Percentiles rank a stretch among this genome's conserved stretches.
Evolutionary conservation across 2,888 invertebrate genomes (phyloP).

Genomic region (Drosophila leonis): DNA sequence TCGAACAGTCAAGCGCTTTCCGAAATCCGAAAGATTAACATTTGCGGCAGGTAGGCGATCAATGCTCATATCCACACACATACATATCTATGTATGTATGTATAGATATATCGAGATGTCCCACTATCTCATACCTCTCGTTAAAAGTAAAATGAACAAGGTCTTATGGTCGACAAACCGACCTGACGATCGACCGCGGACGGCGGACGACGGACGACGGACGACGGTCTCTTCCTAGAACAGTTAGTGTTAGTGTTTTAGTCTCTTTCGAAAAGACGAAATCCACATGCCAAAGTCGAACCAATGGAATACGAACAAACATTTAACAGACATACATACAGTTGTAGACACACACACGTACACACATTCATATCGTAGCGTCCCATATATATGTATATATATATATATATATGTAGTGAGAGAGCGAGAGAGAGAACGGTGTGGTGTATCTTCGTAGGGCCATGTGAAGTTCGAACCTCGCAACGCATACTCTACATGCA

Average conservation of each 20-base stretch:
- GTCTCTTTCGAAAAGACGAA: constrained; percentile 30
- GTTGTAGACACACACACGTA: constrained; percentile 4
- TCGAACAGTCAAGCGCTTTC: background rate
- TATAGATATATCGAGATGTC: constrained; percentile 5
- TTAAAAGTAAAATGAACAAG: constrained; percentile 29
- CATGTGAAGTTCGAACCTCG: constrained; percentile 20
- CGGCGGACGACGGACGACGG: no score
- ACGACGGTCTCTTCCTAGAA: constrained; percentile 44
- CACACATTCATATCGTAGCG: background rate
- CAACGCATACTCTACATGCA: constrained; percentile 7
- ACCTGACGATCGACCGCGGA: constrained; percentile 18
- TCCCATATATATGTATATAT: background rate
- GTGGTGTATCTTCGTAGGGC: constrained; percentile 16
- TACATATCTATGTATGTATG: background rate
- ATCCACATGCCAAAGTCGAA: constrained; percentile 21
- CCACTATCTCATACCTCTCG: constrained; percentile 5
- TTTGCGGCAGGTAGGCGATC: constrained; percentile 7
- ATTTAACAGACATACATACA: constrained; percentile 3
- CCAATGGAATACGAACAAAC: constrained; percentile 20
- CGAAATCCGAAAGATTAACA: background rate
- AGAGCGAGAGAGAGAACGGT: background rate
- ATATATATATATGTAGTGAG: background rate
- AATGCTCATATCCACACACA: background rate
- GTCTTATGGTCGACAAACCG: constrained; percentile 16
- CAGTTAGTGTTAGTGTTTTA: constrained; percentile 7